Evolutionary conservation across 2,797 vertebrate species (phyloP), one percentile per base, ranked within the genome.

Genomic region (Macrochelys suwanniensis): DNA sequence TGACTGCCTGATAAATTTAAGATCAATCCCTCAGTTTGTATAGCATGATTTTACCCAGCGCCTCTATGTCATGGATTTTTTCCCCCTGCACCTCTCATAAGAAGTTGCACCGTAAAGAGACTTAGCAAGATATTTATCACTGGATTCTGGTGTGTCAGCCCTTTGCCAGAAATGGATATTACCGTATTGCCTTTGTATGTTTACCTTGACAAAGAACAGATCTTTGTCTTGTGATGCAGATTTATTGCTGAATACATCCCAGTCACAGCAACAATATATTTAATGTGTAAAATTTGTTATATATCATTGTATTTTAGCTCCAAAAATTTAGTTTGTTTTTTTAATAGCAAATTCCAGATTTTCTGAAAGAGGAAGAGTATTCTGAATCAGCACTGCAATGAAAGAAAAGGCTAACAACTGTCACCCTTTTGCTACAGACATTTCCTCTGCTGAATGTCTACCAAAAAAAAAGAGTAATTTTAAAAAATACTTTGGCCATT

Each of bases 61-160:
- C 7, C 31, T 88, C 26, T 33, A 33, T 80, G 45, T 74, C 74
- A 6, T 51, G 45, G 81, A 82, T 61, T 26, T 11, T 21, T 51
- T 6, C 61, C 56, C 21, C 83, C 47, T 74, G 13, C 87, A n/a
- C n/a, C 81, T 88, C 91, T 77, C 82, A 65, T 5, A 80, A 33
- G 89, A 89, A 90, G 83, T 81, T 88, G 17, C 88, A 84, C 77
- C 82, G n/a, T 57, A 65, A 81, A 91, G 92, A 94, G 80, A 84
- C 89, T 47, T 89, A 56, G 91, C 47, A 79, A 50, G 23, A 23
- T 88, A 87, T 82, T 91, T 89, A 65, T 89, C 31, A 51, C 33
- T 53, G 31, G 50, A 53, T 80, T 23, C 33, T 53, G 21, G 33
- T 23, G 6, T 80, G 33, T 51, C 81, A 83, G 45, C 57, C 47